Conservation (phyloP, 2,113 vertebrate species). For the Raja brachyura region DNA sequence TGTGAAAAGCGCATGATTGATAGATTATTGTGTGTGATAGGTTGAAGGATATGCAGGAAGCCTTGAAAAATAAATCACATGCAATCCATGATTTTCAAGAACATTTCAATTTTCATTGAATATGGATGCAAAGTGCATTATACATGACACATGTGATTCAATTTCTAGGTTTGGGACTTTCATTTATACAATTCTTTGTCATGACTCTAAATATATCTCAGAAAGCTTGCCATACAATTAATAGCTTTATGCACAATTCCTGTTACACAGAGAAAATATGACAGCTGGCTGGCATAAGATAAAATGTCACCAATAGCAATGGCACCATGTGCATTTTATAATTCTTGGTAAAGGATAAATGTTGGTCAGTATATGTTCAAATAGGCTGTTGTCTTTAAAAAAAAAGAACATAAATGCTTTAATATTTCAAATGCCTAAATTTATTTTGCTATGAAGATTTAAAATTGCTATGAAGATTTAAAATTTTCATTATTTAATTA, state of each 20-base stretch:
- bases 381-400: not conserved
- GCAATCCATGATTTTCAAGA: too few species aligned
- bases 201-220: not conserved
- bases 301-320: not conserved
- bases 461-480: not conserved
- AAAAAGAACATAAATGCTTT: not conserved
- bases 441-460: not conserved
- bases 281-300: not conserved
- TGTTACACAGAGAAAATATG: not conserved
- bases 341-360: not conserved
- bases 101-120: too few species aligned
- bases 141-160: too few species aligned
- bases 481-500: not conserved
- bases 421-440: not conserved
- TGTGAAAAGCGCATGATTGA: too few species aligned
- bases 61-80: too few species aligned
- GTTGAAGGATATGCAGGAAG: too few species aligned
- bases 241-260: not conserved
- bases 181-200: not conserved
- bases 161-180: not conserved
- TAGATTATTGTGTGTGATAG: too few species aligned
- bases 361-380: not conserved
- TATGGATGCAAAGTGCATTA: too few species aligned
- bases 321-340: not conserved
- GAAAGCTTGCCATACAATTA: not conserved